Percentiles rank a stretch among this genome's conserved stretches.
These are phyloP conservation scores for Saccostrea echinata DNA, from an alignment of 1,140 invertebrate genomes.

Conservation along the genomic window DNA sequence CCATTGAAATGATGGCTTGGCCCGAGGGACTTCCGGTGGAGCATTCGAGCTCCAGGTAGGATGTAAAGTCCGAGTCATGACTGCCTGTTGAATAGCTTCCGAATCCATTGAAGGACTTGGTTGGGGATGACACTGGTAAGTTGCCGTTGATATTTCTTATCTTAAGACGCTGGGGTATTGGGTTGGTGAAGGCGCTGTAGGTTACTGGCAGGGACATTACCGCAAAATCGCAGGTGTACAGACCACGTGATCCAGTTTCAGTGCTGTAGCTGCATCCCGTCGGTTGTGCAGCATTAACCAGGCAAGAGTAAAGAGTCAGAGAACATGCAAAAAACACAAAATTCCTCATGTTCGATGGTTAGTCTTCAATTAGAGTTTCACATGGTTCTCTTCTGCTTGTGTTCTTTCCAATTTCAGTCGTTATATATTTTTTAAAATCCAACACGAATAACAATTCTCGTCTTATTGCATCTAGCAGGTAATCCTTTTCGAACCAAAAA, in stretches of 20 bases:
- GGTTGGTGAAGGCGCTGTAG: constrained; percentile 43
- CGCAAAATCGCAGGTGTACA: constrained; percentile 50
- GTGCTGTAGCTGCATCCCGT: constrained; percentile 49
- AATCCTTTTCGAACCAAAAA: constrained; percentile 23
- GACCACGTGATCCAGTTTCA: constrained; percentile 12
- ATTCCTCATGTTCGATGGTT: neutral
- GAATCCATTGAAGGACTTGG: constrained; percentile 48
- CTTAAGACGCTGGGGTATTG: constrained; percentile 49
- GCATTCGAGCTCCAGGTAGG: constrained; percentile 51
- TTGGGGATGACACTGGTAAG: constrained; percentile 39
- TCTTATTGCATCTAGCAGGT: neutral
- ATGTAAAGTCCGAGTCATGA: constrained; percentile 47
- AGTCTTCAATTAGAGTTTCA: neutral
- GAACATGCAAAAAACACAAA: neutral
- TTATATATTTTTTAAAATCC: neutral
- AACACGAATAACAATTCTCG: neutral
- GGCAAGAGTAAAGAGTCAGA: neutral
- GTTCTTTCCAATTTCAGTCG: neutral
- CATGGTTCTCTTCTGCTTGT: neutral
- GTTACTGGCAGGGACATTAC: constrained; percentile 45
- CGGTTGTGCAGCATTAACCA: neutral
- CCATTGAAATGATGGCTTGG: constrained; percentile 34
- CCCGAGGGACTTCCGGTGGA: constrained; percentile 36
- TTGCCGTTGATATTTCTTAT: constrained; percentile 54
- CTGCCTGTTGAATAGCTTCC: constrained; percentile 40